phyloP scores from a whole-genome alignment of 1,140 invertebrate species.

The Camponotus pennsylvanicus region DNA sequence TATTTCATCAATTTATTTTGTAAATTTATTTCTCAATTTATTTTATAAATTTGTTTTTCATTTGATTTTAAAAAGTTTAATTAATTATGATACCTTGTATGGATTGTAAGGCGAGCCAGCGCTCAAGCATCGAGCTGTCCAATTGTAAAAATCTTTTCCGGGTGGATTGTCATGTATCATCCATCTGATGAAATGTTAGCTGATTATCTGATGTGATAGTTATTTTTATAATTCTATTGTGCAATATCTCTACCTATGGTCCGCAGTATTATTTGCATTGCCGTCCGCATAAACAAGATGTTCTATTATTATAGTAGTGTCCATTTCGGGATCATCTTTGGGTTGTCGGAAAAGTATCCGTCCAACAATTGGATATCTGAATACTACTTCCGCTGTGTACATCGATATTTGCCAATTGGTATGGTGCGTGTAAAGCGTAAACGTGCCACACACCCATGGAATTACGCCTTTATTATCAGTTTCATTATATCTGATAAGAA shows the following conservation, averaged over 20 bases:
- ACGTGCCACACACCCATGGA: conserved; percentile 90
- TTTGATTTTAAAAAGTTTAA: background rate
- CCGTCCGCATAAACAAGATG: conserved; percentile 96
- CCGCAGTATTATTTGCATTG: conserved; percentile 91
- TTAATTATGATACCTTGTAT: conserved; percentile 88
- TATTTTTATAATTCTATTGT: conserved; percentile 9
- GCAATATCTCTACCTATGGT: conserved; percentile 89
- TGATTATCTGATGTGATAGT: conserved; percentile 1
- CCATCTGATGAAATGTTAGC: conserved; percentile 84
- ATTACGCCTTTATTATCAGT: conserved; percentile 86
- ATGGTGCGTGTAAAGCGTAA: conserved; percentile 89
- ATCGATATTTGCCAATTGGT: conserved; percentile 91
- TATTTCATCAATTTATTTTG: conserved; percentile 19
- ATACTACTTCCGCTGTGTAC: conserved; percentile 91
- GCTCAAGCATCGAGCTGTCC: conserved; percentile 94
- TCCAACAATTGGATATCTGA: conserved; percentile 95
- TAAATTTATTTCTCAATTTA: conserved; percentile 1
- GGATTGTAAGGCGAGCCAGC: conserved; percentile 94
- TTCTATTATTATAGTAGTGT: conserved; percentile 93
- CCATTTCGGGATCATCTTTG: conserved; percentile 91
- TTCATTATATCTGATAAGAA: conserved; percentile 82
- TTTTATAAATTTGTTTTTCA: background rate
- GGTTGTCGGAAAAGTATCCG: conserved; percentile 94
- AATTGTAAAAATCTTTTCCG: conserved; percentile 96
- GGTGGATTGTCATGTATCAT: conserved; percentile 88